A percentile compares a stretch with the other conserved stretches of the same genome.
Evolutionary conservation across 2,113 vertebrate species (phyloP).

Genomic region (Podiceps cristatus): DNA sequence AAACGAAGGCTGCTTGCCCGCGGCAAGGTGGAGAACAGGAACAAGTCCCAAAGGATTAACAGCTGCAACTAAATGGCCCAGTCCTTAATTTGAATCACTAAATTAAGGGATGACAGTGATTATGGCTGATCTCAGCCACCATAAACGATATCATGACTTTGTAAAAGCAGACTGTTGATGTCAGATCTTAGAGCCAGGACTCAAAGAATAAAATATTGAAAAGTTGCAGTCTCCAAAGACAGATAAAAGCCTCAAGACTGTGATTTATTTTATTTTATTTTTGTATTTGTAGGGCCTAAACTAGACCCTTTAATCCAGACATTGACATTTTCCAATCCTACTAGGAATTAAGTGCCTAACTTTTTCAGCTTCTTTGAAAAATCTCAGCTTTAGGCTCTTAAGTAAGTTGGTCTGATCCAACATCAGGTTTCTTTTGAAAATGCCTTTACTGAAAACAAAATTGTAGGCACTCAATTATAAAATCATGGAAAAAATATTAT

Average conservation of each 20-base stretch:
- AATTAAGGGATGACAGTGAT: constrained; percentile 27
- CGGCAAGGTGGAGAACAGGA: constrained; percentile 12
- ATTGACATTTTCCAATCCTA: constrained; percentile 12
- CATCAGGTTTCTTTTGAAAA: neutral
- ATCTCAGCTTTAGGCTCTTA: neutral
- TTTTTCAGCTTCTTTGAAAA: neutral
- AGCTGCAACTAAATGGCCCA: constrained; percentile 31
- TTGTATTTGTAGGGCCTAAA: neutral
- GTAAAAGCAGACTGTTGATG: constrained; percentile 7
- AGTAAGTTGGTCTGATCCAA: neutral
- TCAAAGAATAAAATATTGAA: constrained; percentile 18
- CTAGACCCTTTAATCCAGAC: constrained; percentile 20
- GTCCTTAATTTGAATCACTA: constrained; percentile 12
- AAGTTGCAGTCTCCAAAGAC: neutral
- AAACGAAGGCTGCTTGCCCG: neutral
- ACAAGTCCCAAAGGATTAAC: neutral
- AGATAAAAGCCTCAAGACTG: neutral
- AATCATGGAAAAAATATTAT: neutral
- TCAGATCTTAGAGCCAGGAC: constrained; percentile 8
- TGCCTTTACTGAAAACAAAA: neutral
- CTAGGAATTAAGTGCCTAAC: neutral
- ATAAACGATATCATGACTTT: neutral
- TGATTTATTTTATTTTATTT: constrained; percentile 2
- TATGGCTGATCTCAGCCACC: constrained; percentile 8
- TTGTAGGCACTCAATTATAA: neutral